Percentiles rank a stretch among this genome's conserved stretches.
Conservation (phyloP, 2,113 vertebrate genomes). For the Verasper variegatus region DNA sequence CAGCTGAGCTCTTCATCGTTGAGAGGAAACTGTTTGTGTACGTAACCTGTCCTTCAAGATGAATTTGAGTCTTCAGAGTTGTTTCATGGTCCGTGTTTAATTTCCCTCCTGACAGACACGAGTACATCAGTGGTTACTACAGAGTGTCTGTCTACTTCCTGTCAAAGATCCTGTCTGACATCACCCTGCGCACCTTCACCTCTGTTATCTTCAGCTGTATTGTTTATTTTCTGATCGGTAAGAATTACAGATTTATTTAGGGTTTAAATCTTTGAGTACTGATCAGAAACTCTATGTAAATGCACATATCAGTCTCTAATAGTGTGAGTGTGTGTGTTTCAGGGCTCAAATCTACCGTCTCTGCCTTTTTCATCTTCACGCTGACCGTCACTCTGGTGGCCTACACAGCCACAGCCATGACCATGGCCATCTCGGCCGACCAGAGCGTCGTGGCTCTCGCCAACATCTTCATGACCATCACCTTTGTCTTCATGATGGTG, state of each 20-base stretch:
- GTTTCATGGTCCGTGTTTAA: background rate
- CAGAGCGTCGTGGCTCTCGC: slow-evolving; percentile 87
- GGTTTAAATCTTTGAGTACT: background rate
- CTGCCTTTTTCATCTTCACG: slow-evolving; percentile 88
- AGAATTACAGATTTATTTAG: slow-evolving; percentile 27
- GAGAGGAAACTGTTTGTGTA: slow-evolving; percentile 95
- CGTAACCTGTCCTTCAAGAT: slow-evolving; percentile 54
- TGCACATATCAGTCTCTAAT: background rate
- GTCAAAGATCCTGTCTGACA: slow-evolving; percentile 88
- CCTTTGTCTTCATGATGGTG: slow-evolving; percentile 95
- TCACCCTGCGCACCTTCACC: slow-evolving; percentile 86
- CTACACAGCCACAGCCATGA: slow-evolving; percentile 89
- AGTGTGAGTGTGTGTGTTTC: background rate
- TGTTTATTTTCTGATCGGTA: slow-evolving; percentile 92
- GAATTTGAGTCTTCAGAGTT: background rate
- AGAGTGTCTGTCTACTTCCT: slow-evolving; percentile 92
- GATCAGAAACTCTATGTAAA: background rate
- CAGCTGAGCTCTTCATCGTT: slow-evolving; percentile 90
- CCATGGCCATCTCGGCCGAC: slow-evolving; percentile 89
- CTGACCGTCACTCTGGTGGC: slow-evolving; percentile 88
- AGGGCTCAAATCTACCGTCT: slow-evolving; percentile 86
- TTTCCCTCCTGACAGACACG: slow-evolving; percentile 85
- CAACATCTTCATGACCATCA: slow-evolving; percentile 88
- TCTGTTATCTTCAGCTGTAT: slow-evolving; percentile 88
- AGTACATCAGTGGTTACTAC: slow-evolving; percentile 97